These are phyloP conservation scores for Otolemur crassicaudatus DNA, from an alignment of 2,797 vertebrate species.

Conservation along the genomic window DNA sequence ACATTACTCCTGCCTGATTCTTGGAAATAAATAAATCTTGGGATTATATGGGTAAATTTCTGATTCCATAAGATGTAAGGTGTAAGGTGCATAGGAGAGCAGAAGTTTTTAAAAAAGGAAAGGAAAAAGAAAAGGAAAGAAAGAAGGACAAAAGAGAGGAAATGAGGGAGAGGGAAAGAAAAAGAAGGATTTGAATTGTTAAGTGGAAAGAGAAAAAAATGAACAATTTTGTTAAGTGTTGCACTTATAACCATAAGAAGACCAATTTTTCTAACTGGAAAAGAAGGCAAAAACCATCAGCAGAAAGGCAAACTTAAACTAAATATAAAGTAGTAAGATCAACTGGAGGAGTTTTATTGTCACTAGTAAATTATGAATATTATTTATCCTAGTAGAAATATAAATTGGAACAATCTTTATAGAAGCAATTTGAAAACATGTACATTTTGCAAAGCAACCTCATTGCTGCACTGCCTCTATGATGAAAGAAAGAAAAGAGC, in stretches of 20 bases:
- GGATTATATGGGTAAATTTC: background rate
- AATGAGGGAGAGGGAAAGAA: too few relatives aligned
- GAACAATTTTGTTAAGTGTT: background rate
- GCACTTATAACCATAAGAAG: background rate
- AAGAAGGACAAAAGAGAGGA: background rate
- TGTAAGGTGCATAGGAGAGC: background rate
- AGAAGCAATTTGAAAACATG: background rate
- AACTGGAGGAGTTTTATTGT: background rate
- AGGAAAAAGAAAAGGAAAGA: too few relatives aligned
- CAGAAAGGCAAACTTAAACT: background rate
- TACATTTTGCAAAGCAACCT: background rate
- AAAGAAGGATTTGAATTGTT: too few relatives aligned
- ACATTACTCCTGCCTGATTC: background rate
- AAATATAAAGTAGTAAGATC: background rate
- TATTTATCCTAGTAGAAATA: background rate
- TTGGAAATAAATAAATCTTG: background rate
- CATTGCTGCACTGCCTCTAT: background rate
- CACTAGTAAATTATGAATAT: background rate
- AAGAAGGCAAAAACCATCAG: background rate
- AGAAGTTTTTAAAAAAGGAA: background rate
- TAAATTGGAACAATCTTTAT: background rate
- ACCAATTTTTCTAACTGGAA: background rate
- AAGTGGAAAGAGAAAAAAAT: background rate
- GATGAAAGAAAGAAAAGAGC: background rate
- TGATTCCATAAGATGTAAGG: background rate